Evolutionary conservation across 2,113 vertebrate genomes (phyloP).

Genomic region (Menura novaehollandiae): DNA sequence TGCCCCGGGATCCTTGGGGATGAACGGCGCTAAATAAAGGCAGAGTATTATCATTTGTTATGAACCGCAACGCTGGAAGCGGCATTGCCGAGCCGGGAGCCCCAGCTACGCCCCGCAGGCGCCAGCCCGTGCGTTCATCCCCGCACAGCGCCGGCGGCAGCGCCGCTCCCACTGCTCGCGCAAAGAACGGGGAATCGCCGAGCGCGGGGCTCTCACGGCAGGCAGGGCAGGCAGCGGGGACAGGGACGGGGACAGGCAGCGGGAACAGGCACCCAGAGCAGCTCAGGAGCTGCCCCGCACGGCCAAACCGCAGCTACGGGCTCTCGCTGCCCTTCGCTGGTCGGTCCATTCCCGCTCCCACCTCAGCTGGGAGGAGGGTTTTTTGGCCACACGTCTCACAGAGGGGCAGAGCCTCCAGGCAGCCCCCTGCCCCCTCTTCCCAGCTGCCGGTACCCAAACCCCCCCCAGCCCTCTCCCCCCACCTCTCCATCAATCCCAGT

Average conservation of each 20-base stretch:
- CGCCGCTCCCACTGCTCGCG: neutral
- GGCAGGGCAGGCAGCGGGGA: neutral
- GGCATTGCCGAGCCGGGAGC: neutral
- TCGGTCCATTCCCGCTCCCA: neutral
- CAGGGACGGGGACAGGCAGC: neutral
- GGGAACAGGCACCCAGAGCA: neutral
- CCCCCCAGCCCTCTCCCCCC: neutral
- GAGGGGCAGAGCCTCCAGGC: neutral
- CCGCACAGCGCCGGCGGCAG: neutral
- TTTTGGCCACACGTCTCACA: rapidly evolving
- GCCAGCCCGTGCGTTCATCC: neutral
- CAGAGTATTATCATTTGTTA: neutral
- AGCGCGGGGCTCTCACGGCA: rapidly evolving
- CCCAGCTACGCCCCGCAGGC: neutral
- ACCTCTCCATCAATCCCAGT: neutral
- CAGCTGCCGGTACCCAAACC: neutral
- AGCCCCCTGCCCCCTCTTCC: neutral
- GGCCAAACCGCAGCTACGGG: rapidly evolving
- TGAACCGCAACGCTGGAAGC: neutral
- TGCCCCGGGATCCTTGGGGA: neutral
- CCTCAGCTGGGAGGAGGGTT: neutral
- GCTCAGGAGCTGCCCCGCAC: neutral
- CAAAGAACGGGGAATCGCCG: rapidly evolving
- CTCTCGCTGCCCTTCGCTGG: rapidly evolving
- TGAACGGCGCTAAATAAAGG: constrained; percentile 10